Evolutionary conservation across 2,888 invertebrate genomes (phyloP).

Genomic region (Coelinius sp.): DNA sequence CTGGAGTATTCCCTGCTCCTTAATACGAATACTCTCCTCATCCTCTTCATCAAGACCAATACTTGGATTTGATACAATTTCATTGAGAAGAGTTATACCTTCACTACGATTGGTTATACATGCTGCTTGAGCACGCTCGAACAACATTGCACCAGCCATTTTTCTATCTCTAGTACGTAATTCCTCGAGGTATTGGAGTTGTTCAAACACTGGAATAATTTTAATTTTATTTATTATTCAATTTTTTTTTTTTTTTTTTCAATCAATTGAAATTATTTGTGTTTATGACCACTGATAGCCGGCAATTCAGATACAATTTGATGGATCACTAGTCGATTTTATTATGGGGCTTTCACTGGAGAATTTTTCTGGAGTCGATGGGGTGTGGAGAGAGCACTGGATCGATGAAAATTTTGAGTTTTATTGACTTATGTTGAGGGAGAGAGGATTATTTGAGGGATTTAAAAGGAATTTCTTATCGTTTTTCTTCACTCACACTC

Average conservation of each 20-base stretch:
- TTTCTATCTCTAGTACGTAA: slow-evolving; percentile 27
- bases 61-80: slow-evolving; percentile 84
- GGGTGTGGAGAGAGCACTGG: not conserved
- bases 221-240: not conserved
- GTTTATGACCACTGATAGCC: not conserved
- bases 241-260: not conserved
- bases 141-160: slow-evolving; percentile 93
- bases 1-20: slow-evolving; percentile 95
- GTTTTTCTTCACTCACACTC: slow-evolving; percentile 10
- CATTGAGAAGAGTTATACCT: slow-evolving; percentile 81
- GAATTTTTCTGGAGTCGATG: not conserved
- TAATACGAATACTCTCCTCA: slow-evolving; percentile 91
- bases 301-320: no score
- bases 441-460: no score
- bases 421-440: no score
- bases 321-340: not conserved
- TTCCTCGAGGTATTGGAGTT: not conserved
- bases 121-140: slow-evolving; percentile 86
- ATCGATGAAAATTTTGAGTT: not conserved
- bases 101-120: slow-evolving; percentile 83
- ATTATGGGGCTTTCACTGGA: not conserved
- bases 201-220: not conserved
- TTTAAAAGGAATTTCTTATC: no score
- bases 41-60: slow-evolving; percentile 84
- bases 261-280: no score